Percentiles rank a stretch among this genome's conserved stretches.
Conservation (phyloP, 2,888 invertebrate species). For the Acanthoscelides obtectus region DNA sequence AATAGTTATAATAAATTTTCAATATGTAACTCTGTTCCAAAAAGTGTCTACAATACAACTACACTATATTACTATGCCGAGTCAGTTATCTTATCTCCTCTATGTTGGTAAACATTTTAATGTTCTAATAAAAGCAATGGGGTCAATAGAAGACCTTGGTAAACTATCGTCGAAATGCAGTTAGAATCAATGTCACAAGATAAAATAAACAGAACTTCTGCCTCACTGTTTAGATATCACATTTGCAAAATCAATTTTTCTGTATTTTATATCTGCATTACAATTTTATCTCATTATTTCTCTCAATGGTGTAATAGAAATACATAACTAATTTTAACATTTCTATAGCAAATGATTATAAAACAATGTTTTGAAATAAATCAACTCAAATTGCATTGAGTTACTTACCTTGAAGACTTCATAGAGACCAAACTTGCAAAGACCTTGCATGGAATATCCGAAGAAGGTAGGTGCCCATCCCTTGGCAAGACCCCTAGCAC, state of each 20-base stretch:
- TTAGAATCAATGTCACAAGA: neutral
- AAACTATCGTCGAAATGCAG: neutral
- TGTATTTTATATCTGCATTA: too few relatives aligned
- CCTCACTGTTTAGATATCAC: neutral
- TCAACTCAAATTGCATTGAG: too few relatives aligned
- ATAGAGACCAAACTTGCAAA: slow-evolving; percentile 98
- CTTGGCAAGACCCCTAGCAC: slow-evolving; percentile 76
- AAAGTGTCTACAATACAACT: neutral
- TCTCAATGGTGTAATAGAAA: too few relatives aligned
- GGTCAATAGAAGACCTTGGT: neutral
- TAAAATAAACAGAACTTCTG: neutral
- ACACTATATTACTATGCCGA: too few relatives aligned
- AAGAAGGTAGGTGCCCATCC: slow-evolving; percentile 99
- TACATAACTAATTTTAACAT: too few relatives aligned
- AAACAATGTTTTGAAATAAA: too few relatives aligned
- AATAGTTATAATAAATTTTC: neutral
- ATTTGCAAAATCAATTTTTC: too few relatives aligned
- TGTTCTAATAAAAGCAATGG: neutral
- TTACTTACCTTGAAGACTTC: slow-evolving; percentile 60
- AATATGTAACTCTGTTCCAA: neutral
- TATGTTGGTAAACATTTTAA: neutral
- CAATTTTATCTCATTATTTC: too few relatives aligned
- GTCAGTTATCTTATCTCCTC: neutral
- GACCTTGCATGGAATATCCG: slow-evolving; percentile 92
- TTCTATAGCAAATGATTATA: too few relatives aligned